These are phyloP conservation scores for Eulemur rubriventer DNA, from an alignment of 2,797 vertebrate genomes.

Conservation along the genomic window DNA sequence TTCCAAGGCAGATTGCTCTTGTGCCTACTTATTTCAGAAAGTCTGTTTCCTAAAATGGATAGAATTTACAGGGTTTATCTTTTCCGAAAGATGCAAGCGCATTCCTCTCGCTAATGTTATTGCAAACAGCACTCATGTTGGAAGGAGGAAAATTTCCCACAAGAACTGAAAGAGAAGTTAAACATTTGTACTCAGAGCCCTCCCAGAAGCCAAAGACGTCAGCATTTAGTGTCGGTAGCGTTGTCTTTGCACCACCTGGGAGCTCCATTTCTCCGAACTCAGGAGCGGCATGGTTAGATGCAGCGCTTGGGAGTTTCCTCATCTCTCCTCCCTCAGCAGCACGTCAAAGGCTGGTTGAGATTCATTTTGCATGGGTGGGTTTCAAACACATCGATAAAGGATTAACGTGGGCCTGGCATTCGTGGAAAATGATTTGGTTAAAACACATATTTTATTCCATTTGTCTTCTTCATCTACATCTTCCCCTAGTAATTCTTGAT, in stretches of 20 bases:
- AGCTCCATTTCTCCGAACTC: conserved; percentile 69
- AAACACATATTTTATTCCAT: conserved; percentile 75
- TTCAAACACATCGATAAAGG: conserved; percentile 80
- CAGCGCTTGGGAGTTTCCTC: conserved; percentile 67
- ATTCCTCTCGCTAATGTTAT: conserved; percentile 63
- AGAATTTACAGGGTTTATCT: conserved; percentile 62
- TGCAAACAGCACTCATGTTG: conserved; percentile 18
- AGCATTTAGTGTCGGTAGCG: conserved; percentile 67
- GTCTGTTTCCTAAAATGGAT: conserved; percentile 42
- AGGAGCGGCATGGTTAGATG: conserved; percentile 66
- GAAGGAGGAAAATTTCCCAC: background rate
- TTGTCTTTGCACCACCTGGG: conserved; percentile 67
- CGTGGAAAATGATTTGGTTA: conserved; percentile 77
- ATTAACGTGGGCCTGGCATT: conserved; percentile 78
- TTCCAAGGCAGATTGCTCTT: background rate
- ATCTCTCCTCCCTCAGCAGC: conserved; percentile 67
- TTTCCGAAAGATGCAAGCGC: conserved; percentile 57
- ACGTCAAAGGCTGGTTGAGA: conserved; percentile 66
- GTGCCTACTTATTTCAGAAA: background rate
- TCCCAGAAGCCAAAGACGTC: conserved; percentile 75
- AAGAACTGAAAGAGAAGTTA: conserved; percentile 54
- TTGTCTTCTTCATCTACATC: conserved; percentile 68
- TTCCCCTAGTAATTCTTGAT: conserved; percentile 69
- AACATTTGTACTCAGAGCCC: conserved; percentile 72
- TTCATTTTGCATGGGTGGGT: conserved; percentile 73